Percentiles rank a stretch among this genome's conserved stretches.
These are phyloP conservation scores for Setophaga coronata DNA, from an alignment of 2,113 vertebrate genomes.

Conservation along the genomic window DNA sequence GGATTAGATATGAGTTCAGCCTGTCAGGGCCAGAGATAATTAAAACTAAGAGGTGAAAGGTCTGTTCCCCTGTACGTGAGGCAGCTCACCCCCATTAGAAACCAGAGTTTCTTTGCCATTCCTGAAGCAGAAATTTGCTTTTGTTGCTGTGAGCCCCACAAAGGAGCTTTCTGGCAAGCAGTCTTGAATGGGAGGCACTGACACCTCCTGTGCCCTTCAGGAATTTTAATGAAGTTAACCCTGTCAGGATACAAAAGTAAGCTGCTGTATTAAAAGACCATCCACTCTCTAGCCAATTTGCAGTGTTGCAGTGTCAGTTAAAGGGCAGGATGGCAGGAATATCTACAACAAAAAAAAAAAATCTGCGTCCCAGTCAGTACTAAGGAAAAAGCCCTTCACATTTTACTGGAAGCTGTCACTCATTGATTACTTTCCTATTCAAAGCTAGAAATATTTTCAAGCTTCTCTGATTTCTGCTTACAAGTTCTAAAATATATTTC, in stretches of 20 bases:
- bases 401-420: background rate
- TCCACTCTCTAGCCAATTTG: background rate
- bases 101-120: background rate
- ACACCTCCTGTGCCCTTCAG: background rate
- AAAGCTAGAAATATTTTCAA: background rate
- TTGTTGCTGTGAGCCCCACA: background rate
- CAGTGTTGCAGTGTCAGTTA: background rate
- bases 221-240: slow-evolving; percentile 46
- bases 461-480: background rate
- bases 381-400: background rate
- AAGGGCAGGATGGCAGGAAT: background rate
- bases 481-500: background rate
- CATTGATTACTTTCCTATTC: background rate
- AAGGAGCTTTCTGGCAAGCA: background rate
- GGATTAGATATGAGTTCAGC: background rate
- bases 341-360: background rate
- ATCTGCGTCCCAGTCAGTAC: background rate
- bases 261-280: background rate
- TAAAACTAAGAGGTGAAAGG: background rate
- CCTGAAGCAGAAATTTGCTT: background rate
- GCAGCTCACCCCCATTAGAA: background rate
- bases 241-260: background rate
- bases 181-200: slow-evolving; percentile 5
- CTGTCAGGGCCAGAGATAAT: background rate
- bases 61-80: background rate